These are phyloP conservation scores for Pteria penguin DNA, from an alignment of 2,888 invertebrate species.

Conservation along the genomic window DNA sequence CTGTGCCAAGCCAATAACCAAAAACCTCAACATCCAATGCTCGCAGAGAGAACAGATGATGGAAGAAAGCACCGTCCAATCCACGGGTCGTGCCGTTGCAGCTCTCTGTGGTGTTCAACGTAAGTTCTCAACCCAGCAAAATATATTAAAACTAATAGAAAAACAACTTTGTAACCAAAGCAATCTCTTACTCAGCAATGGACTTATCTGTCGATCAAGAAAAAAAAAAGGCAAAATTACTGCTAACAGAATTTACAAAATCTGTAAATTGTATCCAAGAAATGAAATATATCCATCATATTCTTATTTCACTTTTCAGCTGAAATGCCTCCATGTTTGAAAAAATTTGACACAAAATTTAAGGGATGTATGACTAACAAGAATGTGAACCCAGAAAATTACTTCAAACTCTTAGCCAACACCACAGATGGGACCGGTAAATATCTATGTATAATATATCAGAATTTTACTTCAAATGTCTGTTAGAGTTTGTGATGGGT, in stretches of 20 bases:
- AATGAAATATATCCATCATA: too few species aligned
- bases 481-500: not conserved
- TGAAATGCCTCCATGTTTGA: slow-evolving; percentile 51
- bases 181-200: too few species aligned
- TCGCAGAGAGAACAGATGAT: slow-evolving; percentile 36
- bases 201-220: too few species aligned
- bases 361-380: slow-evolving; percentile 47
- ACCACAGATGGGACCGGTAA: slow-evolving; percentile 34
- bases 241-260: too few species aligned
- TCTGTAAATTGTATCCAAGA: too few species aligned
- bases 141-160: not conserved
- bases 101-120: slow-evolving; percentile 54
- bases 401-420: slow-evolving; percentile 58
- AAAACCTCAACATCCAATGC: slow-evolving; percentile 22
- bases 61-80: slow-evolving; percentile 59
- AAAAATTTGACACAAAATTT: slow-evolving; percentile 57
- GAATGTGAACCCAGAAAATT: slow-evolving; percentile 53
- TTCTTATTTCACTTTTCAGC: slow-evolving; percentile 36
- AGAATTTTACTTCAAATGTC: not conserved
- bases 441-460: slow-evolving; percentile 1
- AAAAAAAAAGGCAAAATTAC: too few species aligned
- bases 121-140: slow-evolving; percentile 34
- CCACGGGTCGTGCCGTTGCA: slow-evolving; percentile 51
- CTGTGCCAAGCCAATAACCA: slow-evolving; percentile 36
- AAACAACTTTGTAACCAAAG: too few species aligned